A percentile compares a stretch with the other conserved stretches of the same genome.
These are phyloP conservation scores for Himalopsyche tibetana DNA, from an alignment of 2,888 invertebrate genomes.

Conservation along the genomic window DNA sequence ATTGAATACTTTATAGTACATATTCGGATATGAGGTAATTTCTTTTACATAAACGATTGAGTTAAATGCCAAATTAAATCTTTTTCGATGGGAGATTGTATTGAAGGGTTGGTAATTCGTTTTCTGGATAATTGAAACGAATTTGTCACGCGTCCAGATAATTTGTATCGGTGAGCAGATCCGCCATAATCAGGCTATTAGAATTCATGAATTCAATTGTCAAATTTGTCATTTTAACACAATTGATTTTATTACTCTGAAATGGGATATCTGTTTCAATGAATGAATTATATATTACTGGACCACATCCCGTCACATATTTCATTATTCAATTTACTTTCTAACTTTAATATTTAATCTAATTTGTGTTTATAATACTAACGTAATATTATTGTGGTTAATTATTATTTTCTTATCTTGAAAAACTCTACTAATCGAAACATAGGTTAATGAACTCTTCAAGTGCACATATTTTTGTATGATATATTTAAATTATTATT, in stretches of 20 bases:
- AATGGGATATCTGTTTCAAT: slow-evolving; percentile 6
- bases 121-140: slow-evolving; percentile 60
- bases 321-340: background rate
- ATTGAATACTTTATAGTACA: too few species aligned
- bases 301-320: background rate
- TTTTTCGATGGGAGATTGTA: slow-evolving; percentile 13
- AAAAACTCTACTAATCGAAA: background rate
- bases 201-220: slow-evolving; percentile 62
- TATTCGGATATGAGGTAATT: too few species aligned
- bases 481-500: too few species aligned
- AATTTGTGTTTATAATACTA: background rate
- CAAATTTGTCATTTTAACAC: slow-evolving; percentile 37
- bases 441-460: background rate
- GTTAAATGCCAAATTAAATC: slow-evolving; percentile 27
- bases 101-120: slow-evolving; percentile 60
- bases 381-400: background rate
- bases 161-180: slow-evolving; percentile 63
- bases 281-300: background rate
- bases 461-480: too few species aligned
- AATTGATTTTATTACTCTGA: slow-evolving; percentile 32
- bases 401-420: background rate
- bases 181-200: slow-evolving; percentile 64
- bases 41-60: background rate
- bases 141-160: slow-evolving; percentile 62
- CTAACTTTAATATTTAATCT: background rate